Conservation (phyloP, 2,888 invertebrate genomes). For the Blastobasis lacticolella region DNA sequence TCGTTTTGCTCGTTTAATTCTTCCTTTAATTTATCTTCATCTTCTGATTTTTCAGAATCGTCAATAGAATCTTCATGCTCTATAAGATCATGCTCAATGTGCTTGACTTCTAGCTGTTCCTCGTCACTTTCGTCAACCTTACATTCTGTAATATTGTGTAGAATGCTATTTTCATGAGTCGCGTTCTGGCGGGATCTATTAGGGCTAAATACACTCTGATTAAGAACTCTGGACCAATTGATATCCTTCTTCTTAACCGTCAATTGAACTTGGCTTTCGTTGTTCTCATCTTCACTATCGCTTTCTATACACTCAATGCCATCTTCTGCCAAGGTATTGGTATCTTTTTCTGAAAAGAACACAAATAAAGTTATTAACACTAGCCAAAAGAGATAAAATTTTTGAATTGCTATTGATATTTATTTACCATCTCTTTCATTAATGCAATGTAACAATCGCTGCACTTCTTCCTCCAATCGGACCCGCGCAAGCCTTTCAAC, state of each 20-base stretch:
- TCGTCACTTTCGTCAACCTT: too few species aligned
- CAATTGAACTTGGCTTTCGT: slow-evolving; percentile 50
- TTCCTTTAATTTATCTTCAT: too few species aligned
- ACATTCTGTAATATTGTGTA: too few species aligned
- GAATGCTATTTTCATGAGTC: too few species aligned
- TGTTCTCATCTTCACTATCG: slow-evolving; percentile 32
- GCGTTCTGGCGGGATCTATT: not conserved
- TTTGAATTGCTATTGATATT: not conserved
- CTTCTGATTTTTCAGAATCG: too few species aligned
- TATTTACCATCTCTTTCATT: slow-evolving; percentile 51
- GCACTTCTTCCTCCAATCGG: slow-evolving; percentile 43
- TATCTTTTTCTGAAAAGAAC: slow-evolving; percentile 36
- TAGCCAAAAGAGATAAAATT: not conserved
- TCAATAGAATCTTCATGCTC: too few species aligned
- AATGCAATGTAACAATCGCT: slow-evolving; percentile 46
- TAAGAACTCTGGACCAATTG: slow-evolving; percentile 29
- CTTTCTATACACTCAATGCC: slow-evolving; percentile 36
- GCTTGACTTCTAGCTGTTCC: too few species aligned
- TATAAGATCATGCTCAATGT: too few species aligned
- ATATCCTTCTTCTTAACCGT: slow-evolving; percentile 42
- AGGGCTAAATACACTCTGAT: slow-evolving; percentile 20
- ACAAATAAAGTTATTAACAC: not conserved
- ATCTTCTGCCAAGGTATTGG: slow-evolving; percentile 10
- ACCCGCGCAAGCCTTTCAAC: slow-evolving; percentile 38
- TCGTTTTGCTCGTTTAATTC: too few species aligned